Evolutionary conservation across 2,888 invertebrate species (phyloP), one percentile per base, ranked within the genome.

Genomic region (Acanthosoma haemorrhoidale): DNA sequence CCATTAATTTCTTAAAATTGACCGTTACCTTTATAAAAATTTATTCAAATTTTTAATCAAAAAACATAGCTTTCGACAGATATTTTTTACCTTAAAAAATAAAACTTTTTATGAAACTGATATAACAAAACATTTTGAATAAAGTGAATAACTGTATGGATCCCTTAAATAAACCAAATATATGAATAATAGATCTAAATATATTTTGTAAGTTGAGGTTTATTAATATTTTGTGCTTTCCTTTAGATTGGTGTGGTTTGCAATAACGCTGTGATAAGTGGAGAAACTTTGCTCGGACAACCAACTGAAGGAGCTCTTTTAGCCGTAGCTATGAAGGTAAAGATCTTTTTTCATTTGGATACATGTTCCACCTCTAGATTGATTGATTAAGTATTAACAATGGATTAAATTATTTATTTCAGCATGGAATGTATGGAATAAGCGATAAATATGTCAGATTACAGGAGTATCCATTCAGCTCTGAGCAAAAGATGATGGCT

Each of bases 401-500:
- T 16, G 43, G 15, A 11, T 25, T 29, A 68, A 31, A 32, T 13
- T 8, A 57, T 70, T 60, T 69, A 69, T 77, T 78, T 25, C 77
- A 86, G 84, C 89, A 94, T 79, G 91, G 92, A 63, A 87, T 96
- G 86, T 88, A 89, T 76, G 90, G 91, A 66, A 83, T 90, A 0
- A 81, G 88, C 1, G 92, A 94, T 29, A 87, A 90, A 69, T 96
- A 91, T 79, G 85, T 90, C 0, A 84, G 96, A 59, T 82, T 95
- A 9, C 92, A 96, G 78, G 99, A 99, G 80, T 92, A 92, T 83
- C 98, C 99, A 0, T 99, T 99, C 81, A 92, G 89, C 76, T 97
- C 97, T 0, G 99, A 99, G 77, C 94, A 94, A 73, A 99, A 98
- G 82, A 93, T 94, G 88, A 99, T 99, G 99, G 93, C 94, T 4